A percentile compares a stretch with the other conserved stretches of the same genome.
phyloP scores from a whole-genome alignment of 2,113 vertebrate genomes.

The Ptilorrhoa leucosticta region DNA sequence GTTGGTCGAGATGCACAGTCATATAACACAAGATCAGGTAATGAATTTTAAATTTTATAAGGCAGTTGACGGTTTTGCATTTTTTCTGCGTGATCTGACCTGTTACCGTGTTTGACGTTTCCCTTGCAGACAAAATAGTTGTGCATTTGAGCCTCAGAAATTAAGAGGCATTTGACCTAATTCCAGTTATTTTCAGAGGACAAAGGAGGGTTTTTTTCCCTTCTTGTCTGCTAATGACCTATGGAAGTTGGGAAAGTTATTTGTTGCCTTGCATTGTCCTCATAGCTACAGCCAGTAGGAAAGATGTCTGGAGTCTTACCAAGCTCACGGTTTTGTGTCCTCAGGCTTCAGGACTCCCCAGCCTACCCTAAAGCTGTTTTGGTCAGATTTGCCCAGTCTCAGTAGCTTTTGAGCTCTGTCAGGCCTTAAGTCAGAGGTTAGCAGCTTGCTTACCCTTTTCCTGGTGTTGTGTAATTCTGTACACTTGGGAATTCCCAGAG shows the following conservation, averaged over 20 bases:
- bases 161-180: not conserved
- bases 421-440: not conserved
- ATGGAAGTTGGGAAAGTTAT: not conserved
- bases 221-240: not conserved
- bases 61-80: not conserved
- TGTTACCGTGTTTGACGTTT: fast-evolving
- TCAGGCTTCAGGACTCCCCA: not conserved
- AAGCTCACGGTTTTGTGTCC: not conserved
- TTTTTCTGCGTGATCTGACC: not conserved
- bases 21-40: not conserved
- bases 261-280: not conserved
- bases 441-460: not conserved
- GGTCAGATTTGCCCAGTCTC: not conserved
- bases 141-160: not conserved
- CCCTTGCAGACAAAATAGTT: not conserved
- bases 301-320: not conserved
- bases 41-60: not conserved
- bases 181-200: not conserved
- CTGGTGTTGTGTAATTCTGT: not conserved
- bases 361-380: not conserved
- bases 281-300: not conserved
- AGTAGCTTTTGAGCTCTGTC: not conserved
- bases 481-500: not conserved
- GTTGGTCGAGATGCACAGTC: not conserved
- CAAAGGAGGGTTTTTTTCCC: not conserved